Conservation (phyloP, 2,113 vertebrate species). For the Tragelaphus strepsiceros region DNA sequence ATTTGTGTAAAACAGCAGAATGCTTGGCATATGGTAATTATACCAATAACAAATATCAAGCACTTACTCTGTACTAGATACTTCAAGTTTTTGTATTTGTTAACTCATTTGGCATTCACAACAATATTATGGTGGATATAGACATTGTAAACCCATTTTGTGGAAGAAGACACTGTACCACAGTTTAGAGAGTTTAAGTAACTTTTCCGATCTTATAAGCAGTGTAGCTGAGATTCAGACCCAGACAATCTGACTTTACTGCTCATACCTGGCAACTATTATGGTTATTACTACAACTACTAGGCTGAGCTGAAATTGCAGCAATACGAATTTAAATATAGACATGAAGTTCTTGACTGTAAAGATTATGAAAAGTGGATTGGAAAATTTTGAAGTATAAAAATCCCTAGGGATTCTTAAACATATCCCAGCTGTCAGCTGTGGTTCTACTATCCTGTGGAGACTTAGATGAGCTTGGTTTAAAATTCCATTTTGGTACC, state of each 20-base stretch:
- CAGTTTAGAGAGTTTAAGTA: background rate
- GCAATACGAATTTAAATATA: conserved; percentile 34
- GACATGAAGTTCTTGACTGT: conserved; percentile 21
- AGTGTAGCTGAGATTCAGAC: background rate
- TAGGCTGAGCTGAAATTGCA: conserved; percentile 38
- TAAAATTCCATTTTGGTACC: background rate
- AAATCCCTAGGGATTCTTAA: background rate
- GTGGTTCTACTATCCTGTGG: background rate
- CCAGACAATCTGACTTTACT: conserved; percentile 31
- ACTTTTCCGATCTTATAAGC: background rate
- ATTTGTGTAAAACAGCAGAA: background rate
- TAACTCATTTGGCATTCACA: background rate
- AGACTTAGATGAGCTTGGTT: background rate
- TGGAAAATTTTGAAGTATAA: background rate
- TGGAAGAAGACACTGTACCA: background rate
- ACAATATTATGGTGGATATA: background rate
- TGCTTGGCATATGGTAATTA: background rate
- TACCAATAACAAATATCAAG: background rate
- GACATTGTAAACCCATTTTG: background rate
- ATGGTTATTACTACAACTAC: conserved; percentile 14
- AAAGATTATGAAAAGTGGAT: background rate
- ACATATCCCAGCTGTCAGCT: background rate
- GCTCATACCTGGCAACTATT: conserved; percentile 30
- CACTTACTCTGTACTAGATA: background rate
- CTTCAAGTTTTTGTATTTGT: background rate